phyloP scores from a whole-genome alignment of 2,797 vertebrate species.

The Pseudomugil gertrudae region DNA sequence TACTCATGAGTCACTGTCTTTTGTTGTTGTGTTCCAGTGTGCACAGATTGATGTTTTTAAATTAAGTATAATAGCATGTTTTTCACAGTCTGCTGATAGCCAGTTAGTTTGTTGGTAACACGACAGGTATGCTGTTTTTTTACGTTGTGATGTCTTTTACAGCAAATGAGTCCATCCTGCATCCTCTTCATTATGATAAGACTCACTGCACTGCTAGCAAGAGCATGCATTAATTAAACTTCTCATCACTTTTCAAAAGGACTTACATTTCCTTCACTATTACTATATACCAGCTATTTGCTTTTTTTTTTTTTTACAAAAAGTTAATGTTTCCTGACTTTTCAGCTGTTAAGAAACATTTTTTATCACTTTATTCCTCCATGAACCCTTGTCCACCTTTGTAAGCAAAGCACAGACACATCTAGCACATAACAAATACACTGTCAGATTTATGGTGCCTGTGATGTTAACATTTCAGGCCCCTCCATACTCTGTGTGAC shows the following conservation, averaged over 20 bases:
- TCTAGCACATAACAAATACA: constrained; percentile 65
- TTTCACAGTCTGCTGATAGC: constrained; percentile 20
- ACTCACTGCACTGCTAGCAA: constrained; percentile 3
- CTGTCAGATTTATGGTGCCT: constrained; percentile 67
- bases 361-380: constrained; percentile 43
- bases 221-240: constrained; percentile 26
- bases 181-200: neutral
- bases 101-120: constrained; percentile 29
- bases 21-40: constrained; percentile 9
- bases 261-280: constrained; percentile 25
- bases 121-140: constrained; percentile 23
- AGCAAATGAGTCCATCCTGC: constrained; percentile 14
- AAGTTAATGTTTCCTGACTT: constrained; percentile 25
- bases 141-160: constrained; percentile 29
- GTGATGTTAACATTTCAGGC: constrained; percentile 69
- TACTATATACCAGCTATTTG: constrained; percentile 7
- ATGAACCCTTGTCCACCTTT: constrained; percentile 35
- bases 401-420: constrained; percentile 49
- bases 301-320: constrained; percentile 16
- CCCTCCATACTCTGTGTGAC: constrained; percentile 48
- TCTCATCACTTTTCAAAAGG: constrained; percentile 24
- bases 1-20: constrained; percentile 42
- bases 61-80: constrained; percentile 30
- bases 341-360: constrained; percentile 11
- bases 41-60: constrained; percentile 18